These are phyloP conservation scores for Drosophila austrosaltans DNA, from an alignment of 2,888 invertebrate genomes.

Conservation along the genomic window DNA sequence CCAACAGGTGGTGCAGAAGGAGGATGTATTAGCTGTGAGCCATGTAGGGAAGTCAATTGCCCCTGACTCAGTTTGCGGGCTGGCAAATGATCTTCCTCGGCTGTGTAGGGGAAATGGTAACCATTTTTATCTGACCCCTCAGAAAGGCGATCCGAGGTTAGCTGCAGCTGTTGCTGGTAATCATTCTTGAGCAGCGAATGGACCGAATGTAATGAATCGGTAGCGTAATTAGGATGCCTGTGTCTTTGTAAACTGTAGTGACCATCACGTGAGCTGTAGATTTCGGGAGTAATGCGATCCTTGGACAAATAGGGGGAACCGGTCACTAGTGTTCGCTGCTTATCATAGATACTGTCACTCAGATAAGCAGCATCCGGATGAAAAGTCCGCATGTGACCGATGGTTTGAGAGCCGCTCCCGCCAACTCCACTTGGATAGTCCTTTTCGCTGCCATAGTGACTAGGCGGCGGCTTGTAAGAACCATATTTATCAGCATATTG, in stretches of 20 bases:
- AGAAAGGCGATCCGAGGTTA: constrained; percentile 86
- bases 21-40: constrained; percentile 74
- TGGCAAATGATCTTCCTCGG: constrained; percentile 89
- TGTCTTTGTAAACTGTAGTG: constrained; percentile 82
- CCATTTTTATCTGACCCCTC: constrained; percentile 91
- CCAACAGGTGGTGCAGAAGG: constrained; percentile 12
- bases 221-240: constrained; percentile 77
- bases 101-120: constrained; percentile 93
- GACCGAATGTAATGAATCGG: constrained; percentile 82
- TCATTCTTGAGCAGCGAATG: constrained; percentile 83
- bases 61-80: constrained; percentile 76
- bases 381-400: constrained; percentile 82
- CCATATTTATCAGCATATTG: constrained; percentile 81
- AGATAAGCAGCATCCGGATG: constrained; percentile 82
- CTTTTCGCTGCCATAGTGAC: constrained; percentile 83
- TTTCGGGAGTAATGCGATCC: constrained; percentile 82
- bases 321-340: constrained; percentile 79
- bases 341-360: constrained; percentile 83
- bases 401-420: constrained; percentile 80
- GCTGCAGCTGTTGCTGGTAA: constrained; percentile 84
- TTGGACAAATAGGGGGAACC: constrained; percentile 83
- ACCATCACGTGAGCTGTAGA: constrained; percentile 82
- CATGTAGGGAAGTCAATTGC: constrained; percentile 67
- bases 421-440: constrained; percentile 76
- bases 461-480: constrained; percentile 81